Evolutionary conservation across 2,113 vertebrate species (phyloP).

Genomic region (Irena cyanogastra): DNA sequence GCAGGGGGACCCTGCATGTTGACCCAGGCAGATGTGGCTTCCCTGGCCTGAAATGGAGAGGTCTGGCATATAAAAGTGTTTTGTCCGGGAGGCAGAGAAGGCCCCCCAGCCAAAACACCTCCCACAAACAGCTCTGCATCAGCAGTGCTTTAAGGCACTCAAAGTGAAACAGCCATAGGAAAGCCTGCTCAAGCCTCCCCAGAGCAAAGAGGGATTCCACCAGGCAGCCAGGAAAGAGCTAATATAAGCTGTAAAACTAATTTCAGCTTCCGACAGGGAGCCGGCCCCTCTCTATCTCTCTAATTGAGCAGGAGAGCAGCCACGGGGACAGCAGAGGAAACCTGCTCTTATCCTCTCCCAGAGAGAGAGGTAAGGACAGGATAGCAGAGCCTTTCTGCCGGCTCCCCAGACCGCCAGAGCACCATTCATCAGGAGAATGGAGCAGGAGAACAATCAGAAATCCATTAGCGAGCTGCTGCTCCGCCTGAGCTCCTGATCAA

Average conservation of each 20-base stretch:
- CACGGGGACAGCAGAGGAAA: neutral
- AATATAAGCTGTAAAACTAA: neutral
- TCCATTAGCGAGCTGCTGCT: slow-evolving; percentile 42
- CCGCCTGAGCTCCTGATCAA: neutral
- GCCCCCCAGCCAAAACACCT: neutral
- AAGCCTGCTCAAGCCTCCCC: neutral
- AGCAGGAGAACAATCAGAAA: slow-evolving; percentile 50
- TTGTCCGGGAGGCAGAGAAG: neutral
- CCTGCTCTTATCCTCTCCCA: neutral
- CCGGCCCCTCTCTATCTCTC: neutral
- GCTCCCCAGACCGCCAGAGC: neutral
- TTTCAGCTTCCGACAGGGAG: neutral
- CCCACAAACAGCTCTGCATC: neutral
- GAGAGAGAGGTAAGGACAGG: neutral
- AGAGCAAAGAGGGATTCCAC: neutral
- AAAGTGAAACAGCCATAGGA: neutral
- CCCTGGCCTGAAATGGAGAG: neutral
- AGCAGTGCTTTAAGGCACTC: neutral
- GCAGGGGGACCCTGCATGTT: accelerated
- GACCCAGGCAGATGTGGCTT: neutral
- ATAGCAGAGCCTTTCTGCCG: neutral
- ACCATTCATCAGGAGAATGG: slow-evolving; percentile 14
- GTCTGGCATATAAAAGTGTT: neutral
- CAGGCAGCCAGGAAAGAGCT: neutral
- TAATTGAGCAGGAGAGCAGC: neutral